These are phyloP conservation scores for Malacosoma neustria DNA, from an alignment of 2,888 invertebrate genomes.

Conservation along the genomic window DNA sequence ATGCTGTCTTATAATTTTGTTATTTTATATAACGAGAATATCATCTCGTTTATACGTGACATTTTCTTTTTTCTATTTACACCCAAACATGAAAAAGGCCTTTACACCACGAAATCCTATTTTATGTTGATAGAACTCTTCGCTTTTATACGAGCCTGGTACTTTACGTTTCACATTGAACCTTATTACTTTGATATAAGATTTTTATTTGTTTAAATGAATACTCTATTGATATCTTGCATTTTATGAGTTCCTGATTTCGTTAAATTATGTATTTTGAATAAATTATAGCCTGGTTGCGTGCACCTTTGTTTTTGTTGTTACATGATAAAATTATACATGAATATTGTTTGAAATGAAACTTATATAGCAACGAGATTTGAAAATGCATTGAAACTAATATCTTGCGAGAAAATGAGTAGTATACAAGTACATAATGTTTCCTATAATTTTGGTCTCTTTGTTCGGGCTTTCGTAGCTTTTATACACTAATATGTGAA, in stretches of 20 bases:
- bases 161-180: neutral
- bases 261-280: neutral
- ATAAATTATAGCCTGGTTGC: neutral
- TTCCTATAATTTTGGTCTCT: no score
- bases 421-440: no score
- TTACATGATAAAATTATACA: no score
- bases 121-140: constrained; percentile 1
- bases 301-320: no score
- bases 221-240: constrained; percentile 1
- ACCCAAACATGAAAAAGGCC: neutral
- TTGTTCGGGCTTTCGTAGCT: no score
- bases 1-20: no score
- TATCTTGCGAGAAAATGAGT: no score
- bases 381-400: no score
- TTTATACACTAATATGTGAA: no score
- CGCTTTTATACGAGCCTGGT: constrained; percentile 3
- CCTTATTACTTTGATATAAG: neutral
- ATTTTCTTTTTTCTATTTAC: neutral
- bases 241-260: neutral
- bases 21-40: neutral
- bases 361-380: no score
- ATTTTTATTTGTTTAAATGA: neutral
- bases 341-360: no score
- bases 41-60: neutral
- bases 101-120: neutral